phyloP scores from a whole-genome alignment of 2,113 vertebrate species.

The Phycodurus eques region DNA sequence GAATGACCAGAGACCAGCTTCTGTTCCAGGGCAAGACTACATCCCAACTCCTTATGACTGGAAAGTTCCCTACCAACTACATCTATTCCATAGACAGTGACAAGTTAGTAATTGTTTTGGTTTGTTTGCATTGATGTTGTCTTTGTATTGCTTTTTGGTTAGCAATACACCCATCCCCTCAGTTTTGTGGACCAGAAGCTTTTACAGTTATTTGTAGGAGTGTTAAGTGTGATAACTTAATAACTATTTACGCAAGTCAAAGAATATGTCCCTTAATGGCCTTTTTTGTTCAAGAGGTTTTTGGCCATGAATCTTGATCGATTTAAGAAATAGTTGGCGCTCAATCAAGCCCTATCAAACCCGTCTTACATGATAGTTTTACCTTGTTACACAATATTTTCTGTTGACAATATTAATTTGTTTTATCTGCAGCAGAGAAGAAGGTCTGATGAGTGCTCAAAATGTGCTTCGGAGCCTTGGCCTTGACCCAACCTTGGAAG shows the following conservation, averaged over 20 bases:
- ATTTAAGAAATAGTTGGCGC: background rate
- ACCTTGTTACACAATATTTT: background rate
- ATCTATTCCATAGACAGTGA: slow-evolving; percentile 86
- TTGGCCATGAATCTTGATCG: background rate
- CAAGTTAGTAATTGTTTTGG: slow-evolving; percentile 53
- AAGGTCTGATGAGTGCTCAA: slow-evolving; percentile 79
- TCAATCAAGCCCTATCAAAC: background rate
- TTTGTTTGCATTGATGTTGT: background rate
- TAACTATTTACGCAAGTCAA: background rate
- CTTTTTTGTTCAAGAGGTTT: background rate
- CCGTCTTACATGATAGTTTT: background rate
- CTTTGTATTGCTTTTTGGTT: background rate
- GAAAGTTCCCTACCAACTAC: slow-evolving; percentile 83
- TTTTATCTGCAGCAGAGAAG: slow-evolving; percentile 76
- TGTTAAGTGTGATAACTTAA: background rate
- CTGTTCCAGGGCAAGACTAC: slow-evolving; percentile 84
- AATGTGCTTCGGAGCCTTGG: slow-evolving; percentile 80
- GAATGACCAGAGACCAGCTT: slow-evolving; percentile 87
- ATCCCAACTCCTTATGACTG: slow-evolving; percentile 77
- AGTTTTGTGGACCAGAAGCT: background rate
- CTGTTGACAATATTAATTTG: background rate
- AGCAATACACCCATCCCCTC: background rate
- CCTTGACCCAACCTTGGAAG: slow-evolving; percentile 79
- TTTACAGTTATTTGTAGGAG: background rate
- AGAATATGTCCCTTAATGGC: background rate